Evolutionary conservation across 2,888 invertebrate genomes (phyloP).

Genomic region (Aphodius granarius): DNA sequence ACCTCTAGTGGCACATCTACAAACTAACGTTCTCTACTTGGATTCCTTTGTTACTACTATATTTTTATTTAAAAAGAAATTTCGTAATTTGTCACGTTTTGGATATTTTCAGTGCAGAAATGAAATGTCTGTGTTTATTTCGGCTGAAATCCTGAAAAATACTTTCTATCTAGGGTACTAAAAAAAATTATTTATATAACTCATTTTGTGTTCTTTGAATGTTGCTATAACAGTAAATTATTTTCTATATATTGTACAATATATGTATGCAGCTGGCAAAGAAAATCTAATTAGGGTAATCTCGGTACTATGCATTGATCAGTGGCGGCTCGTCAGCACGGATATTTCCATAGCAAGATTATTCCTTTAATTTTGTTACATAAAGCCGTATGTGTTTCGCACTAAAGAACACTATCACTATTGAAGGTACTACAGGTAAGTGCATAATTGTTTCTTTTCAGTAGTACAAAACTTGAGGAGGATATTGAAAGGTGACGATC

Average conservation of each 20-base stretch:
- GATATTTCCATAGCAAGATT: neutral
- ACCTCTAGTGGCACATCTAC: neutral
- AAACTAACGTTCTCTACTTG: neutral
- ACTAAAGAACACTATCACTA: too few species aligned
- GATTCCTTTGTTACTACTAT: neutral
- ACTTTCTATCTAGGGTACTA: too few species aligned
- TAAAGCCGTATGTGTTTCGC: too few species aligned
- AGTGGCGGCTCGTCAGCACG: neutral
- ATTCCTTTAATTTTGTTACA: too few species aligned
- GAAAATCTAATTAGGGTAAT: neutral
- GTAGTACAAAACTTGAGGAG: neutral
- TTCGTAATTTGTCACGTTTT: too few species aligned
- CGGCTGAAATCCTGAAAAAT: too few species aligned
- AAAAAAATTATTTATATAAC: too few species aligned
- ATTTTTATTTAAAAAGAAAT: neutral
- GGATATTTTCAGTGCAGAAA: too few species aligned
- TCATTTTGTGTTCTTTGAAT: neutral
- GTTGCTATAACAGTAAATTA: neutral
- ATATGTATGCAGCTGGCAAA: neutral
- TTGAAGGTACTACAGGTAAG: too few species aligned
- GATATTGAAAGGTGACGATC: conserved; percentile 1
- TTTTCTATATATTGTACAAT: neutral
- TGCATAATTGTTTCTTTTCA: too few species aligned
- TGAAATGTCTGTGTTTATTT: too few species aligned
- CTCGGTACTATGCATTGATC: neutral